These are phyloP conservation scores for Rhynchotus rufescens DNA, from an alignment of 2,797 vertebrate genomes.

Conservation along the genomic window DNA sequence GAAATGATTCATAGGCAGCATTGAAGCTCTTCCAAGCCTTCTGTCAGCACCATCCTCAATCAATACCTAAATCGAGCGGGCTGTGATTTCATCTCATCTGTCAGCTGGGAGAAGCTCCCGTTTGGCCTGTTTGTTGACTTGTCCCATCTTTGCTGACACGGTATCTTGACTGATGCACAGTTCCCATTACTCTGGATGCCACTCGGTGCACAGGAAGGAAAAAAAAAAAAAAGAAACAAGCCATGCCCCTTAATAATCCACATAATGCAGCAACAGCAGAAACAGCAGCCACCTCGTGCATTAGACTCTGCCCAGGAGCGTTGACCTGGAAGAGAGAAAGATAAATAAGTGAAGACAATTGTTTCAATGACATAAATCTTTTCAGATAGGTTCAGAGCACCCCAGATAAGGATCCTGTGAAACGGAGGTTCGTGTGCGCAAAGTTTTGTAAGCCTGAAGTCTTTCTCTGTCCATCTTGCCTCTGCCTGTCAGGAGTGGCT, in stretches of 20 bases:
- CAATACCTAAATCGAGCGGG: slow-evolving; percentile 38
- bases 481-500: not conserved
- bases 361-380: not conserved
- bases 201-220: not conserved
- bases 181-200: slow-evolving; percentile 16
- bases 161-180: slow-evolving; percentile 2
- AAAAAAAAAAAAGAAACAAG: not conserved
- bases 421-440: not conserved
- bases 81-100: slow-evolving; percentile 52
- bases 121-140: slow-evolving; percentile 76
- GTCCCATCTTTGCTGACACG: slow-evolving; percentile 58
- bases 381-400: not conserved
- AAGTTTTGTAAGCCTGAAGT: not conserved
- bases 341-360: not conserved
- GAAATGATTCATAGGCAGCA: slow-evolving; percentile 78
- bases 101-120: slow-evolving; percentile 36
- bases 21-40: slow-evolving; percentile 69
- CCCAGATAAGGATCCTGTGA: not conserved
- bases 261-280: not conserved
- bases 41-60: slow-evolving; percentile 47
- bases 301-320: slow-evolving; percentile 89
- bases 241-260: slow-evolving; percentile 34
- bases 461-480: not conserved
- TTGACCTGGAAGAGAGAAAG: slow-evolving; percentile 81
- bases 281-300: not conserved